Evolutionary conservation across 2,888 invertebrate genomes (phyloP).

Genomic region (Anarsia innoxiella): DNA sequence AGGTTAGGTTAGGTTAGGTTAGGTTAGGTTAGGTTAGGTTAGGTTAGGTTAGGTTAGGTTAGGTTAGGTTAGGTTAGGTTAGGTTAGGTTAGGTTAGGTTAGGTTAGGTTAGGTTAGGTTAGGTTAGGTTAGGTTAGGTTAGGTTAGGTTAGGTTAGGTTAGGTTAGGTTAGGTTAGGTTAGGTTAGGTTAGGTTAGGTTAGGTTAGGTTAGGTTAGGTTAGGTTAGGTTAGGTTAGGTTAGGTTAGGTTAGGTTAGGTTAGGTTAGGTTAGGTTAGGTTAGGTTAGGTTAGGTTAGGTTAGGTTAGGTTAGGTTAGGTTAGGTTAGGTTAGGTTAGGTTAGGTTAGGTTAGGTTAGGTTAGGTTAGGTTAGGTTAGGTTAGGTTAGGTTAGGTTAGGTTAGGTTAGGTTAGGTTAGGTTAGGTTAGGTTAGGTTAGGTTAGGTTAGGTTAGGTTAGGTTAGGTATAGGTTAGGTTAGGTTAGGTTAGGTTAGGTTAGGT

Average conservation of each 20-base stretch:
- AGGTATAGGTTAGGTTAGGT: too few relatives aligned
- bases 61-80: too few relatives aligned
- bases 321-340: constrained; percentile 19
- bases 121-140: neutral
- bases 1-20: too few relatives aligned
- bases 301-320: constrained; percentile 19
- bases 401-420: neutral
- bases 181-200: neutral
- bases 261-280: constrained; percentile 18
- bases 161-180: neutral
- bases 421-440: neutral
- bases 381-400: neutral
- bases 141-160: neutral
- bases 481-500: neutral
- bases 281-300: constrained; percentile 20
- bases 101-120: neutral
- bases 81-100: neutral
- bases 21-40: too few relatives aligned
- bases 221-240: neutral
- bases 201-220: neutral
- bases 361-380: constrained; percentile 15
- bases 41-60: too few relatives aligned
- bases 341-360: constrained; percentile 20
- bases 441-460: neutral
- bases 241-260: neutral